A percentile compares a stretch with the other conserved stretches of the same genome.
Conservation (phyloP, 2,113 vertebrate genomes). For the Monarcha castaneiventris region DNA sequence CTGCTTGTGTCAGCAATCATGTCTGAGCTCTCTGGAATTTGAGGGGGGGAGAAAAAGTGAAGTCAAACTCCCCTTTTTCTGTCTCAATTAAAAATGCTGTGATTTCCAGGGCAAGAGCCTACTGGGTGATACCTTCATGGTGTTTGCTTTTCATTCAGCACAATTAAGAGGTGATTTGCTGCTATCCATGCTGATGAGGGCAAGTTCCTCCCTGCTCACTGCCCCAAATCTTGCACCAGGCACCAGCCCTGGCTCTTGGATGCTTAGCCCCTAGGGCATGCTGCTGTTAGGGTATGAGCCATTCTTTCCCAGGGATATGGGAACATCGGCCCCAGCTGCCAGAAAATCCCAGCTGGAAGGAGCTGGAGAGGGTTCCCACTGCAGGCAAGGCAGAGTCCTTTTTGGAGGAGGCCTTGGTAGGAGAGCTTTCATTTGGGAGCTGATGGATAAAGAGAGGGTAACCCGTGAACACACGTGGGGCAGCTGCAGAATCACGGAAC, state of each 20-base stretch:
- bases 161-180: not conserved
- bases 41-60: not conserved
- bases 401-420: not conserved
- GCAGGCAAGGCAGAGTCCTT: not conserved
- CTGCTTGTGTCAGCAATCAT: not conserved
- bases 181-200: not conserved
- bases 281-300: not conserved
- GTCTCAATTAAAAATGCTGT: not conserved
- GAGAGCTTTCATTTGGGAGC: not conserved
- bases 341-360: not conserved
- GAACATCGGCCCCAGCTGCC: not conserved
- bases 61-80: not conserved
- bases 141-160: not conserved
- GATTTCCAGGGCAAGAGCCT: not conserved
- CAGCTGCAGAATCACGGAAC: not conserved
- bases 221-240: not conserved
- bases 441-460: not conserved
- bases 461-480: accelerated
- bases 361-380: not conserved
- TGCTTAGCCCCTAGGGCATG: not conserved
- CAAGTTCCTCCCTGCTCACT: not conserved
- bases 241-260: not conserved
- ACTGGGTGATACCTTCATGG: not conserved
- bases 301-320: not conserved
- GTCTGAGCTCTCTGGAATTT: not conserved